Conservation (phyloP, 2,888 invertebrate genomes). For the Acleris emargana region DNA sequence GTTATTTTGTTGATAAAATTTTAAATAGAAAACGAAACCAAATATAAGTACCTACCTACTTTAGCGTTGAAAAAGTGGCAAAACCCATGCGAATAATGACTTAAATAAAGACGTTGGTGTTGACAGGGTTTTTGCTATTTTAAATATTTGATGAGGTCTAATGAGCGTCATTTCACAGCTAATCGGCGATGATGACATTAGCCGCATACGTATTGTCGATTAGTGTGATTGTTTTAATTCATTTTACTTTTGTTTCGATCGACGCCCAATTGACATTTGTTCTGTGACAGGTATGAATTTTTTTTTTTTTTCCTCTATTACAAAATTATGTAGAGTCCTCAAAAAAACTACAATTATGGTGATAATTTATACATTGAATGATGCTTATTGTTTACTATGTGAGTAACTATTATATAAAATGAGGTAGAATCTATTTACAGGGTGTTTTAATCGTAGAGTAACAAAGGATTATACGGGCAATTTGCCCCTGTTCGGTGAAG, state of each 20-base stretch:
- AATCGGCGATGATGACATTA: constrained; percentile 64
- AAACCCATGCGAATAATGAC: constrained; percentile 19
- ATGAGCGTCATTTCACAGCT: constrained; percentile 73
- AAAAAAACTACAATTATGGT: constrained; percentile 35
- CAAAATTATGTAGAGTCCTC: constrained; percentile 45
- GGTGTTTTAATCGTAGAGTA: no score
- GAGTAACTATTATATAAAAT: no score
- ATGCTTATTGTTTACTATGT: no score
- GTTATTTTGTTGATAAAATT: background rate
- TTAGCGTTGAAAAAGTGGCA: constrained; percentile 11
- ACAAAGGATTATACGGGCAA: no score
- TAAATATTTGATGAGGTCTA: constrained; percentile 79
- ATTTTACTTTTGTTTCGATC: constrained; percentile 47
- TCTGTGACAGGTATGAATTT: constrained; percentile 55
- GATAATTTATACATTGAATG: background rate
- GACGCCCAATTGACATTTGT: constrained; percentile 46
- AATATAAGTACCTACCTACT: background rate
- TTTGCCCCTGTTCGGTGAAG: no score
- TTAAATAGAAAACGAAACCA: background rate
- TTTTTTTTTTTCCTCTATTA: constrained; percentile 61
- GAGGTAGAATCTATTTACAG: no score
- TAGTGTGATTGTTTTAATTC: constrained; percentile 62
- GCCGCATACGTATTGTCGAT: constrained; percentile 78
- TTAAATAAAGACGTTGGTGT: constrained; percentile 60
- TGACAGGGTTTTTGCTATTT: constrained; percentile 59